Conservation (phyloP, 2,113 vertebrate species). For the Holacanthus passer region DNA sequence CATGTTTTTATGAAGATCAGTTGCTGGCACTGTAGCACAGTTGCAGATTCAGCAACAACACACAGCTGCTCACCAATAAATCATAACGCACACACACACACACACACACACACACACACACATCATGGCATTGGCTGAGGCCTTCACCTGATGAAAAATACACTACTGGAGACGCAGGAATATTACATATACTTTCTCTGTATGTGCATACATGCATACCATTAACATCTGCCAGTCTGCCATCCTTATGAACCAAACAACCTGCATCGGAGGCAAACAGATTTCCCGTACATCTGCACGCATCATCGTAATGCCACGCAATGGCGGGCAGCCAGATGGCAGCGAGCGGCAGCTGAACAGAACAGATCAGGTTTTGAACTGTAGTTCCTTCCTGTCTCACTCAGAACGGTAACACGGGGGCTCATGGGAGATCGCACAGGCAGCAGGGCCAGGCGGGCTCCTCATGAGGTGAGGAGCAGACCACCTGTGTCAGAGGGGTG, state of each 20-base stretch:
- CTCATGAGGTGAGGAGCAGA: slow-evolving; percentile 60
- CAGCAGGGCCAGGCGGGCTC: slow-evolving; percentile 49
- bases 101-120: slow-evolving; percentile 49
- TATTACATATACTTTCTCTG: slow-evolving; percentile 49
- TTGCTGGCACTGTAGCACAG: slow-evolving; percentile 48
- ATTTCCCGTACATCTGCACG: slow-evolving; percentile 76
- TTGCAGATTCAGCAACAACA: slow-evolving; percentile 77
- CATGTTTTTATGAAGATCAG: slow-evolving; percentile 68
- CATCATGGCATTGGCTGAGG: slow-evolving; percentile 38
- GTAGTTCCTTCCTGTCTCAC: slow-evolving; percentile 54
- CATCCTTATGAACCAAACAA: slow-evolving; percentile 65
- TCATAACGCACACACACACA: slow-evolving; percentile 58
- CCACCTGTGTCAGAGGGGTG: slow-evolving; percentile 66
- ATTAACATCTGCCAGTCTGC: slow-evolving; percentile 75
- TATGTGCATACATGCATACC: slow-evolving; percentile 71
- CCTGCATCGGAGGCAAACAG: slow-evolving; percentile 70
- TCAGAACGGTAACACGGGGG: slow-evolving; percentile 50
- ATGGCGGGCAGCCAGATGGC: slow-evolving; percentile 75
- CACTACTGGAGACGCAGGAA: slow-evolving; percentile 26
- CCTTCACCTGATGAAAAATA: slow-evolving; percentile 70
- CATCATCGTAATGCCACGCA: slow-evolving; percentile 68
- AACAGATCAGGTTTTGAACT: slow-evolving; percentile 65
- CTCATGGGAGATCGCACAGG: slow-evolving; percentile 64
- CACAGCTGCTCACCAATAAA: slow-evolving; percentile 70
- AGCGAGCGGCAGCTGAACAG: slow-evolving; percentile 35